Conservation (phyloP, 2,113 vertebrate species). For the Eupsittula cactorum region DNA sequence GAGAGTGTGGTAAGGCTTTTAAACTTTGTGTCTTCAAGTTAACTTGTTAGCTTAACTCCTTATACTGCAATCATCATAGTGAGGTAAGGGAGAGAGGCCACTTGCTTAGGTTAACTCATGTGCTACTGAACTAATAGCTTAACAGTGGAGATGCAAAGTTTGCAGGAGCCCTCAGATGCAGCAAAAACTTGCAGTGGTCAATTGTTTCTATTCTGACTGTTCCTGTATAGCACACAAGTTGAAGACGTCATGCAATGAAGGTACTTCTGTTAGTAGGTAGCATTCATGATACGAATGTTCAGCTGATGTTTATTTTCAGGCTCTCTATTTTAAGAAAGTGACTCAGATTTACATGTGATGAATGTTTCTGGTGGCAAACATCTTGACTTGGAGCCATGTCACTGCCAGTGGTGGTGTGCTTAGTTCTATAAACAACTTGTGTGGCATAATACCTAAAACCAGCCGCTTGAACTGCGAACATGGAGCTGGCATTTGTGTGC, state of each 20-base stretch:
- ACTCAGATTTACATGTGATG: neutral
- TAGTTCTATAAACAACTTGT: neutral
- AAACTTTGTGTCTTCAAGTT: neutral
- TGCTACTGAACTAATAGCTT: neutral
- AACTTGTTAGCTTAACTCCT: neutral
- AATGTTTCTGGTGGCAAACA: neutral
- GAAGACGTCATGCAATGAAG: neutral
- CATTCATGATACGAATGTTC: neutral
- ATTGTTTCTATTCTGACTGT: neutral
- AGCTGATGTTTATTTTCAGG: neutral
- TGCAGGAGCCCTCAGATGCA: neutral
- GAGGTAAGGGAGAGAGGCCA: neutral
- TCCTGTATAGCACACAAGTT: neutral
- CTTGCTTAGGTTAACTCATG: accelerated
- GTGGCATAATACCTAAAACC: neutral
- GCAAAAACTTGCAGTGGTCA: neutral
- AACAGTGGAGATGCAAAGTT: neutral
- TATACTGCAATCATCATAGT: accelerated
- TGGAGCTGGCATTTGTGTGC: neutral
- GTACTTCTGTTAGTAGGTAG: neutral
- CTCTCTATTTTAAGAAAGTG: neutral
- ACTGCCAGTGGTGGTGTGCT: neutral
- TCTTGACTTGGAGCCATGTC: neutral
- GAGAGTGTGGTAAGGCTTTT: neutral
- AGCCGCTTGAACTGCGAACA: neutral